Percentiles rank a stretch among this genome's conserved stretches.
Conservation (phyloP, 2,113 vertebrate species). For the Callithrix jacchus region DNA sequence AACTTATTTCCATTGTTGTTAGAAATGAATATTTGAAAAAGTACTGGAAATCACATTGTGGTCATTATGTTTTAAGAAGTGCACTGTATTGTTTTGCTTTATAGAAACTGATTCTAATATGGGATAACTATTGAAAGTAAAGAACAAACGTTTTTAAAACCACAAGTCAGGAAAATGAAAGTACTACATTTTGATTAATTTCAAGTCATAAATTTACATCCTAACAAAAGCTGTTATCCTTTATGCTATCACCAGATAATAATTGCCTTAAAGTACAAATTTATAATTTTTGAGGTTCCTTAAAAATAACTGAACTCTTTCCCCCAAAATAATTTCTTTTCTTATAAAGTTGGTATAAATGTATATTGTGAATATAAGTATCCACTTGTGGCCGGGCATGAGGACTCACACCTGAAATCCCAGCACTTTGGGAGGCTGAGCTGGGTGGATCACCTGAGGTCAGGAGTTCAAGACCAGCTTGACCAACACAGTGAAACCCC, state of each 20-base stretch:
- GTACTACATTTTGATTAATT: constrained; percentile 46
- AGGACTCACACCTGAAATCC: too few species aligned
- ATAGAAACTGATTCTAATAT: constrained; percentile 17
- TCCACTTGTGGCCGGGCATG: not conserved
- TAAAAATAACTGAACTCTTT: constrained; percentile 51
- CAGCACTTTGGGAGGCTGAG: too few species aligned
- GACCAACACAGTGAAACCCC: too few species aligned
- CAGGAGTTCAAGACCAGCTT: too few species aligned
- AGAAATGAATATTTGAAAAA: constrained; percentile 47
- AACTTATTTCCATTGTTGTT: not conserved
- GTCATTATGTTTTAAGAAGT: constrained; percentile 61
- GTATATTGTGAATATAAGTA: constrained; percentile 44
- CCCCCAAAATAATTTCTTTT: constrained; percentile 24
- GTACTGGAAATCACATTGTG: constrained; percentile 41
- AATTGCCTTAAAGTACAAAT: constrained; percentile 44
- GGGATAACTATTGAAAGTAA: constrained; percentile 41
- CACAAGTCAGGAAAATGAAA: constrained; percentile 59
- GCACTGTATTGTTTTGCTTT: constrained; percentile 17
- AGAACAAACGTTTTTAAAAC: constrained; percentile 62
- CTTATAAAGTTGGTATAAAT: constrained; percentile 34
- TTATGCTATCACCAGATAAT: constrained; percentile 48
- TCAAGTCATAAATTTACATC: constrained; percentile 32
- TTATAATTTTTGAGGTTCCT: constrained; percentile 3
- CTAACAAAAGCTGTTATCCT: constrained; percentile 46
- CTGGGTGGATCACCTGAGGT: too few species aligned